These are phyloP conservation scores for Merops nubicus DNA, from an alignment of 2,113 vertebrate genomes.

Conservation along the genomic window DNA sequence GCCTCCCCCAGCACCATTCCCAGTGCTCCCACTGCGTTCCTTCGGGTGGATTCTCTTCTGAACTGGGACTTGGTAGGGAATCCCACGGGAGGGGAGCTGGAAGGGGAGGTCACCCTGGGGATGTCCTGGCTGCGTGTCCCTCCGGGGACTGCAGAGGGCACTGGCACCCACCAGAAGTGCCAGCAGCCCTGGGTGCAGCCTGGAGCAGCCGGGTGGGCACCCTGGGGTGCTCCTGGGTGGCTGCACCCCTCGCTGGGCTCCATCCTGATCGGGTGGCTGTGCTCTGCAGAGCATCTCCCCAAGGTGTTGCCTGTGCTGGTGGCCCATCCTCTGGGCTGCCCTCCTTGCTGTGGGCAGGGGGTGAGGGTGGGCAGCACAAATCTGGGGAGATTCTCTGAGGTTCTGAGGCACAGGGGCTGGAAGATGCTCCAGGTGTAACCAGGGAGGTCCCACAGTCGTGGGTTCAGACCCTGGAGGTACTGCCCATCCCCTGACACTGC, in stretches of 20 bases:
- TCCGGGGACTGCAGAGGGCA: constrained; percentile 49
- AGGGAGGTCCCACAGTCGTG: not conserved
- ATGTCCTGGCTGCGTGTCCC: not conserved
- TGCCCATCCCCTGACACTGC: no score
- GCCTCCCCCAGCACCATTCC: fast-evolving
- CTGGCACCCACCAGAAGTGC: not conserved
- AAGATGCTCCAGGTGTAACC: no score
- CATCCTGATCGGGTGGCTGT: not conserved
- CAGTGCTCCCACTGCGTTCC: not conserved
- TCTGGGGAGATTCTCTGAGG: no score
- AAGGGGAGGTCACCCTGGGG: not conserved
- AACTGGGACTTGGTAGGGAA: not conserved
- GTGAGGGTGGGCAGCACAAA: no score
- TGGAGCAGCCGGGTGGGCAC: not conserved
- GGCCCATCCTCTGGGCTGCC: not conserved
- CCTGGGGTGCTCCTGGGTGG: not conserved
- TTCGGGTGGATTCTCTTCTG: not conserved
- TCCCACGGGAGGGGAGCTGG: not conserved
- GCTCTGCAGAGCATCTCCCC: not conserved
- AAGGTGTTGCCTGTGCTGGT: not conserved
- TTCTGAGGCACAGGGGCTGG: not conserved
- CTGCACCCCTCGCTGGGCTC: not conserved
- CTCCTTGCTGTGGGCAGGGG: no score
- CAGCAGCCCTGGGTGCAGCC: not conserved
- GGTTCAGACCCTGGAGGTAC: not conserved